Conservation (phyloP, 1,140 invertebrate genomes). For the Drosophila repletoides region DNA sequence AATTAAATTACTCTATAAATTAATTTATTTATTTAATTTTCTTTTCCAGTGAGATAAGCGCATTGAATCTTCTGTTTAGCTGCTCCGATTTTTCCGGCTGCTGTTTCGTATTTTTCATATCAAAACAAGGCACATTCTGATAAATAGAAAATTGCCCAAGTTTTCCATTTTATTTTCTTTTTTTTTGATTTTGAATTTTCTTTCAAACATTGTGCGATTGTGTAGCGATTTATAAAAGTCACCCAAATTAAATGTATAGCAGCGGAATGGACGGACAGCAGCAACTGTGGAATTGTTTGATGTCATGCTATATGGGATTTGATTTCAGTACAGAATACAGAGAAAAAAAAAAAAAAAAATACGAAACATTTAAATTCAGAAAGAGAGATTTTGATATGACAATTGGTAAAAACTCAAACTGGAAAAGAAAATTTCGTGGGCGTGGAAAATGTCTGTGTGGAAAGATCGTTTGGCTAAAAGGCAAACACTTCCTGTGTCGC, state of each 20-base stretch:
- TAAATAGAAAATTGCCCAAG: slow-evolving; percentile 45
- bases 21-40: not conserved
- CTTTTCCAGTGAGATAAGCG: too few relatives aligned
- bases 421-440: slow-evolving; percentile 9
- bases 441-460: not conserved
- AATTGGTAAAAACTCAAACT: not conserved
- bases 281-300: slow-evolving; percentile 73
- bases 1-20: not conserved
- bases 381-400: slow-evolving; percentile 35
- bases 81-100: not conserved
- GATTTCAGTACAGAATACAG: slow-evolving; percentile 56
- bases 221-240: slow-evolving; percentile 81
- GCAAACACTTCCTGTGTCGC: slow-evolving; percentile 55
- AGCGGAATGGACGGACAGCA: slow-evolving; percentile 69
- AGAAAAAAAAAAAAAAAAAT: not conserved
- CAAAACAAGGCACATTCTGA: slow-evolving; percentile 43
- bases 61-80: not conserved
- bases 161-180: slow-evolving; percentile 10
- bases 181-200: slow-evolving; percentile 1
- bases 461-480: slow-evolving; percentile 8
- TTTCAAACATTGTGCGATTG: slow-evolving; percentile 67
- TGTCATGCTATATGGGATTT: slow-evolving; percentile 77
- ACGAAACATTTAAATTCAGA: too few relatives aligned
- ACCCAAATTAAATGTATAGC: slow-evolving; percentile 66
- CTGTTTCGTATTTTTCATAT: slow-evolving; percentile 33